These are phyloP conservation scores for Hylaeus anthracinus DNA, from an alignment of 1,140 invertebrate genomes.

Conservation along the genomic window DNA sequence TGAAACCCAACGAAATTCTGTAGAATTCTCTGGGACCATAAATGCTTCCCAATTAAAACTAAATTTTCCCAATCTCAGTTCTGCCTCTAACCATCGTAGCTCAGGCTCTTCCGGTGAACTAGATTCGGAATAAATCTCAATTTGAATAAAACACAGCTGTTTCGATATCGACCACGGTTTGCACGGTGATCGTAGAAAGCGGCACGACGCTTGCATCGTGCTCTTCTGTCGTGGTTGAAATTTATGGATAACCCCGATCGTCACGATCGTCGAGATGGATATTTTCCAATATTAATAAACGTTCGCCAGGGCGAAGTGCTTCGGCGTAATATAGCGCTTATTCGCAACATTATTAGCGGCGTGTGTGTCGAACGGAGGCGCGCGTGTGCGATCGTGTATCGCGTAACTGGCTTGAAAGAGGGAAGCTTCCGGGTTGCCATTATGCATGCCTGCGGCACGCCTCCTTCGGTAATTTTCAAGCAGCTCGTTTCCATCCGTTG, in stretches of 20 bases:
- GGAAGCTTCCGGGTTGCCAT: slow-evolving; percentile 23
- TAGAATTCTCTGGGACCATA: too few species aligned
- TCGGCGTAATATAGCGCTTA: slow-evolving; percentile 55
- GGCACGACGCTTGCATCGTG: slow-evolving; percentile 19
- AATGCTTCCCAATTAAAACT: too few species aligned
- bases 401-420: slow-evolving; percentile 7
- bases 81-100: too few species aligned
- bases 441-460: slow-evolving; percentile 22
- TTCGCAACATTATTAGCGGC: slow-evolving; percentile 60
- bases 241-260: slow-evolving; percentile 50
- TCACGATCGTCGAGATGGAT: slow-evolving; percentile 49
- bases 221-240: slow-evolving; percentile 40
- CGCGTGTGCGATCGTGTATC: neutral
- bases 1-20: too few species aligned
- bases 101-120: too few species aligned
- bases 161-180: slow-evolving; percentile 15
- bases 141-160: neutral
- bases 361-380: neutral
- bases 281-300: slow-evolving; percentile 68
- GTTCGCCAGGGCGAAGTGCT: slow-evolving; percentile 39
- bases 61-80: too few species aligned
- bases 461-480: slow-evolving; percentile 18
- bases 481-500: neutral
- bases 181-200: slow-evolving; percentile 36
- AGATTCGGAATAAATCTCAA: too few species aligned